Evolutionary conservation across 2,797 vertebrate genomes (phyloP).

Genomic region (Sebastes trivittatus): DNA sequence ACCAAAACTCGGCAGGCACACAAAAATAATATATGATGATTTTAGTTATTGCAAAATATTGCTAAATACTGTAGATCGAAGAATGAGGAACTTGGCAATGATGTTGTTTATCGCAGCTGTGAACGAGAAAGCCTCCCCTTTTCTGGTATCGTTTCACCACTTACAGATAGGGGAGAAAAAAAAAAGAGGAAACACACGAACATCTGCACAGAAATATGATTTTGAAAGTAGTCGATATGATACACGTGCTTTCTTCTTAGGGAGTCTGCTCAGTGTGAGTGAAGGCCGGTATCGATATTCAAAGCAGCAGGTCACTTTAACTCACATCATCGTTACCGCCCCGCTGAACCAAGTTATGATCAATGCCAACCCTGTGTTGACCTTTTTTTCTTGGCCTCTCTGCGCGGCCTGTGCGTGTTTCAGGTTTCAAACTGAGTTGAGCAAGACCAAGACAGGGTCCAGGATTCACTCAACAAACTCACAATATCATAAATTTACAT

Average conservation of each 20-base stretch:
- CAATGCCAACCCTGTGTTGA: not conserved
- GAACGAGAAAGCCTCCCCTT: slow-evolving; percentile 32
- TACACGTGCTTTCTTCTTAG: not conserved
- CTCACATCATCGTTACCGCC: slow-evolving; percentile 1
- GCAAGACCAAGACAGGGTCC: slow-evolving; percentile 22
- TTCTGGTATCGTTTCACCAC: slow-evolving; percentile 25
- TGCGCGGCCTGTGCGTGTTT: not conserved
- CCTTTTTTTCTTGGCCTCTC: slow-evolving; percentile 5
- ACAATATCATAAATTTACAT: slow-evolving; percentile 23
- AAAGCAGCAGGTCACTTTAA: slow-evolving; percentile 11
- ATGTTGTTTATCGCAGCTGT: slow-evolving; percentile 40
- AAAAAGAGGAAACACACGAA: not conserved
- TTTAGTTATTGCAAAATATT: slow-evolving; percentile 20
- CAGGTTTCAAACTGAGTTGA: slow-evolving; percentile 16
- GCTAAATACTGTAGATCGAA: slow-evolving; percentile 14
- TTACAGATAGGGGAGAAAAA: not conserved
- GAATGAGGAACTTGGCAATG: slow-evolving; percentile 39
- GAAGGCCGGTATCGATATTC: not conserved
- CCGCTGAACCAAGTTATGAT: slow-evolving; percentile 1
- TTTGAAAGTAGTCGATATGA: not conserved
- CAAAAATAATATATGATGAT: slow-evolving; percentile 28
- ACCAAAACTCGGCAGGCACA: slow-evolving; percentile 7
- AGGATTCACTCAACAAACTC: slow-evolving; percentile 30
- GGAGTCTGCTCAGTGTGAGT: not conserved
- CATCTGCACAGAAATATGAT: slow-evolving; percentile 16